A percentile compares a stretch with the other conserved stretches of the same genome.
Conservation (phyloP, 1,140 invertebrate species). For the Bilobella aurantiaca region DNA sequence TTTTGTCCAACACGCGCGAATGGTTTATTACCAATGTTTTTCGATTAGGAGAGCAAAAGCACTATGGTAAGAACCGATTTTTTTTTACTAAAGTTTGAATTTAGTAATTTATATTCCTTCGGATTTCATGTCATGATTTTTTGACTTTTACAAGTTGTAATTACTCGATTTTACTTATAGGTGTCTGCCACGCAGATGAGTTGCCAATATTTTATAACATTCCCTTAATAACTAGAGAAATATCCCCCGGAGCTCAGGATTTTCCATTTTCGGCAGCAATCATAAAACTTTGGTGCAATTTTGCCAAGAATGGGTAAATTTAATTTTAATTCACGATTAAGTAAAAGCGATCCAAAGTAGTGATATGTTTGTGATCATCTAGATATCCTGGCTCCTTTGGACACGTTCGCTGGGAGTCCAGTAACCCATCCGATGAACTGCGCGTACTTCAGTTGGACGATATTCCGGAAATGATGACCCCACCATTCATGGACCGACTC, state of each 20-base stretch:
- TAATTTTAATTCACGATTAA: neutral
- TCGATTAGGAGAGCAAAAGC: slow-evolving; percentile 10
- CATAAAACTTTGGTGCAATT: slow-evolving; percentile 23
- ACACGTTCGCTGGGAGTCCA: neutral
- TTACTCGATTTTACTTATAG: neutral
- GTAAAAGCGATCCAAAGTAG: neutral
- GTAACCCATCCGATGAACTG: neutral
- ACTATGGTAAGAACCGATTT: slow-evolving; percentile 16
- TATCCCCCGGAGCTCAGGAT: slow-evolving; percentile 21
- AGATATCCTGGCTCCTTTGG: neutral
- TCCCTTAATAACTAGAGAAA: slow-evolving; percentile 24
- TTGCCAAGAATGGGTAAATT: slow-evolving; percentile 28
- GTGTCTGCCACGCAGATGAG: slow-evolving; percentile 28
- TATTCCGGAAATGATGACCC: slow-evolving; percentile 16
- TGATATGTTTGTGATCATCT: neutral
- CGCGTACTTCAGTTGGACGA: slow-evolving; percentile 14
- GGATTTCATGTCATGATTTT: neutral
- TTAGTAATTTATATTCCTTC: neutral
- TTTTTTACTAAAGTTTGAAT: slow-evolving; percentile 4
- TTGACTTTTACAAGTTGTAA: neutral
- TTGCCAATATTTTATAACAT: slow-evolving; percentile 27
- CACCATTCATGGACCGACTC: slow-evolving; percentile 19
- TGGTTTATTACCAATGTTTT: slow-evolving; percentile 26
- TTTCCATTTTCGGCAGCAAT: slow-evolving; percentile 24
- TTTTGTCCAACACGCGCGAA: slow-evolving; percentile 9